Evolutionary conservation across 2,797 vertebrate genomes (phyloP).

Genomic region (Periophthalmus magnuspinnatus): DNA sequence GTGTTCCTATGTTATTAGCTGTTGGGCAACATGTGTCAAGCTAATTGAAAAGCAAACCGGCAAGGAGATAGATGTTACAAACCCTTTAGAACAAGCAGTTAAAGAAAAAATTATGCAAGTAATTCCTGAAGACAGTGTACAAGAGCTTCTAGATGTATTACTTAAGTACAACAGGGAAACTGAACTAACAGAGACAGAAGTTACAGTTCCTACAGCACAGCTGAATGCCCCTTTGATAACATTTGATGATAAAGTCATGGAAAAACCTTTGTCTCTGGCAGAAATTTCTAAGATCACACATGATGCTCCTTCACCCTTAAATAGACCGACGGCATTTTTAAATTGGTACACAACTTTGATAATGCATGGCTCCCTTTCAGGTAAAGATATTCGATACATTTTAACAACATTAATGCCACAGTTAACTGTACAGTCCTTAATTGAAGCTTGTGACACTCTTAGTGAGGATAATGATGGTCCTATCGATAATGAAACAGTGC

Average conservation of each 20-base stretch:
- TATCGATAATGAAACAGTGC: not conserved
- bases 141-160: no score
- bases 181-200: no score
- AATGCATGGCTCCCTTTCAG: not conserved
- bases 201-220: no score
- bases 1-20: no score
- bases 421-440: not conserved
- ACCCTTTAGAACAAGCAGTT: no score
- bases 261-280: not conserved
- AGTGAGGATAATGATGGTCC: not conserved
- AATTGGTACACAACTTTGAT: not conserved
- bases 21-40: no score
- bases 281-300: not conserved
- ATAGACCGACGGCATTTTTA: no score
- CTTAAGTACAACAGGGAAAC: no score
- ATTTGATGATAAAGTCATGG: not conserved
- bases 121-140: no score
- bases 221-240: not conserved
- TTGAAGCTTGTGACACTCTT: not conserved
- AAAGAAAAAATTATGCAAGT: no score
- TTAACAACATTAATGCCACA: not conserved
- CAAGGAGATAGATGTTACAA: no score
- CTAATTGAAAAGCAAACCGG: no score
- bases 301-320: not conserved
- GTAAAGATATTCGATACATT: not conserved